These are phyloP conservation scores for Larimichthys crocea DNA, from an alignment of 2,113 vertebrate species.

Conservation along the genomic window DNA sequence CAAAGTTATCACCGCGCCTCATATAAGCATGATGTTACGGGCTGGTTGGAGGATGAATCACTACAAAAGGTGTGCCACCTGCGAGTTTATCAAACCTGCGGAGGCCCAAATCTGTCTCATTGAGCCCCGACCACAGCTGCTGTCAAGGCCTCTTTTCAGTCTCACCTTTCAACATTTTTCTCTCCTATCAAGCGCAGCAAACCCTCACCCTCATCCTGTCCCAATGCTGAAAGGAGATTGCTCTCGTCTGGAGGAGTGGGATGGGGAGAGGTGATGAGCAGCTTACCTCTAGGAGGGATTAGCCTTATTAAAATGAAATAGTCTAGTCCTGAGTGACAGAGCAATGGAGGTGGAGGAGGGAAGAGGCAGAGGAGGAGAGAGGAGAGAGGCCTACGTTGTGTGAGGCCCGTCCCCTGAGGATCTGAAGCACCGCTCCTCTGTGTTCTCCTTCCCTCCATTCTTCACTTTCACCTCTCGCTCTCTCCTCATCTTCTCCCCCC, in stretches of 20 bases:
- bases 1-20: constrained; percentile 52
- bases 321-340: constrained; percentile 82
- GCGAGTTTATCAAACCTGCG: constrained; percentile 60
- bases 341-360: constrained; percentile 73
- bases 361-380: constrained; percentile 35
- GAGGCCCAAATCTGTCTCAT: constrained; percentile 53
- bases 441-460: constrained; percentile 72
- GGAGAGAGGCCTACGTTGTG: constrained; percentile 51
- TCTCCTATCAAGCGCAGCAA: constrained; percentile 72
- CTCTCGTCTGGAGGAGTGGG: constrained; percentile 57
- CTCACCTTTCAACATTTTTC: constrained; percentile 80
- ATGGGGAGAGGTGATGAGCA: constrained; percentile 76
- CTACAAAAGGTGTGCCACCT: constrained; percentile 68
- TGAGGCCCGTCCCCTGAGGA: constrained; percentile 63
- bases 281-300: constrained; percentile 80
- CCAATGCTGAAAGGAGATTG: constrained; percentile 72
- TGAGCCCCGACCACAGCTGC: constrained; percentile 60
- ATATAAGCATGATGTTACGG: constrained; percentile 41
- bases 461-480: constrained; percentile 79
- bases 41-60: constrained; percentile 22
- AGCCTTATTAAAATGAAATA: constrained; percentile 83
- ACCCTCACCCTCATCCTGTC: constrained; percentile 68
- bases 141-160: constrained; percentile 67
- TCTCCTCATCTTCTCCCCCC: constrained; percentile 54
- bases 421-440: constrained; percentile 72